Percentiles rank a stretch among this genome's conserved stretches.
Conservation (phyloP, 2,797 vertebrate genomes). For the Ammospiza maritima region DNA sequence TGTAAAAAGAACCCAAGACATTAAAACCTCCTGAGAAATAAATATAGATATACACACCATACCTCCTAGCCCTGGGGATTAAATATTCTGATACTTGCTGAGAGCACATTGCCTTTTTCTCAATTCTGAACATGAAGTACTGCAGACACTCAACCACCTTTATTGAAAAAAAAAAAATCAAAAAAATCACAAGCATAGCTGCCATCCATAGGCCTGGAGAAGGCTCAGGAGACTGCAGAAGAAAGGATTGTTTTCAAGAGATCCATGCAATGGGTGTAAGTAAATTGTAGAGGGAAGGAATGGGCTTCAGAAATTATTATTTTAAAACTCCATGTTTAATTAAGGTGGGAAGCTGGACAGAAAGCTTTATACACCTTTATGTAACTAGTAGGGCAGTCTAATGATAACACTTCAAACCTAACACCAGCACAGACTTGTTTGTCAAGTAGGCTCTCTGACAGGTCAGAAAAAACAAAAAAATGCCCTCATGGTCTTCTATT, state of each 20-base stretch:
- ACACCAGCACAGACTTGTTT: not conserved
- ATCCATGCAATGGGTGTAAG: not conserved
- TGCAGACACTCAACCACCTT: conserved; percentile 12
- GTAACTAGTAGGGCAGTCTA: not conserved
- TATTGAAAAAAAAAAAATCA: not conserved
- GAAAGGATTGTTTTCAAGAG: not conserved
- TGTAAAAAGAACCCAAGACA: not conserved
- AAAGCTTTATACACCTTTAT: not conserved
- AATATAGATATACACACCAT: not conserved
- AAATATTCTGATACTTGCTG: conserved; percentile 6
- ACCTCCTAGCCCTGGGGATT: not conserved
- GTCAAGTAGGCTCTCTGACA: not conserved
- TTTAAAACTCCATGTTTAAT: fast-evolving
- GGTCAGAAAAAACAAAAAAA: not conserved
- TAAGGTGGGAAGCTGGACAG: not conserved
- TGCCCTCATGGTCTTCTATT: not conserved
- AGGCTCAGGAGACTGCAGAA: not conserved
- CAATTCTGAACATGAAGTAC: conserved; percentile 36
- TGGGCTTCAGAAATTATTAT: not conserved
- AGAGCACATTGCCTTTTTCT: not conserved
- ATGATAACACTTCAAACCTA: not conserved
- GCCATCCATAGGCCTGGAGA: not conserved
- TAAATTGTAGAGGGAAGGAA: not conserved
- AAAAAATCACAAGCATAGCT: not conserved
- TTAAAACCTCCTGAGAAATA: not conserved